Evolutionary conservation across 2,113 vertebrate genomes (phyloP).

Genomic region (Stegastes partitus): DNA sequence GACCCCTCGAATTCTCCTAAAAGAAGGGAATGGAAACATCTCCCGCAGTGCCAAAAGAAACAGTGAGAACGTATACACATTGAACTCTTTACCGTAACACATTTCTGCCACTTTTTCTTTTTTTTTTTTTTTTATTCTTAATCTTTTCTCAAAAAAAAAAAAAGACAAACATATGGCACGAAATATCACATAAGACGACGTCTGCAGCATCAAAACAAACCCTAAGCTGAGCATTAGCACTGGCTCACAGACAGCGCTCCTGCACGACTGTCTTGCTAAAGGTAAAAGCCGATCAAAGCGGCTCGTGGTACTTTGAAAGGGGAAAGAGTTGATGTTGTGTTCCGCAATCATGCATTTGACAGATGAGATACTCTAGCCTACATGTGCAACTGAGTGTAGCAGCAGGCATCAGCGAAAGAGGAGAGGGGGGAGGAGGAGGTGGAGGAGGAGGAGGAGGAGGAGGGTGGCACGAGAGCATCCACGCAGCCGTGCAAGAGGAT

Average conservation of each 20-base stretch:
- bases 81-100: slow-evolving; percentile 30
- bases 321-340: slow-evolving; percentile 44
- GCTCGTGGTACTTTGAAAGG: slow-evolving; percentile 38
- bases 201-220: slow-evolving; percentile 21
- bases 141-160: slow-evolving; percentile 39
- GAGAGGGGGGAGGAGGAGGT: slow-evolving; percentile 4
- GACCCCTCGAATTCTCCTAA: slow-evolving; percentile 51
- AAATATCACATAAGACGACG: slow-evolving; percentile 5
- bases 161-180: slow-evolving; percentile 40
- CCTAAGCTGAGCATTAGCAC: slow-evolving; percentile 25
- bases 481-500: slow-evolving; percentile 53
- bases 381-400: slow-evolving; percentile 65
- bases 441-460: slow-evolving; percentile 8
- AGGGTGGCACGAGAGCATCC: slow-evolving; percentile 26
- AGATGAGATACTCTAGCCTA: slow-evolving; percentile 72
- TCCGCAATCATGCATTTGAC: slow-evolving; percentile 60
- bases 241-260: slow-evolving; percentile 36
- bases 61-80: slow-evolving; percentile 23
- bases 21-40: slow-evolving; percentile 44
- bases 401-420: slow-evolving; percentile 61
- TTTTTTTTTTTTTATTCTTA: neutral
- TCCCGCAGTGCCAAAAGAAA: slow-evolving; percentile 53
- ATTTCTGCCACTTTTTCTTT: neutral
- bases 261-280: slow-evolving; percentile 48
- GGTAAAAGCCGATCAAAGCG: slow-evolving; percentile 63